phyloP scores from a whole-genome alignment of 2,113 vertebrate genomes.

The Ictalurus punctatus region DNA sequence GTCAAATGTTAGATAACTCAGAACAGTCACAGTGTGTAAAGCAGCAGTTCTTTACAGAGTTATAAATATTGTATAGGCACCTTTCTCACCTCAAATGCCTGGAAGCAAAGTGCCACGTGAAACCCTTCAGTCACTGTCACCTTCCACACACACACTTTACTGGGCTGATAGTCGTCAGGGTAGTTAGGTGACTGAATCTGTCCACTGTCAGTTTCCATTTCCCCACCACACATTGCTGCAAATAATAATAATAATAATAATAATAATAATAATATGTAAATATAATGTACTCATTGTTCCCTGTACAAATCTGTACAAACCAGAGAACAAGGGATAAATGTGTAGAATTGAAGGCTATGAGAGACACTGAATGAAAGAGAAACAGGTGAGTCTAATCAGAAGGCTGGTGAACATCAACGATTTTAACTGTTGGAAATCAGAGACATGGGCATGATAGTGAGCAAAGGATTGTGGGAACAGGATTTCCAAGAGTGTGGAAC shows the following conservation, averaged over 20 bases:
- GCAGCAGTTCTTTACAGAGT: background rate
- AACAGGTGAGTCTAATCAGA: background rate
- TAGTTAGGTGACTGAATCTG: conserved; percentile 99
- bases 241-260: background rate
- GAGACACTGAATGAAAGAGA: background rate
- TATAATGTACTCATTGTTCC: background rate
- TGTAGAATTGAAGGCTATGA: background rate
- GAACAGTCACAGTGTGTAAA: background rate
- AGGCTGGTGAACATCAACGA: background rate
- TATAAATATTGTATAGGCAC: background rate
- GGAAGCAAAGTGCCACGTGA: conserved; percentile 94
- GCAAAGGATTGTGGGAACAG: background rate
- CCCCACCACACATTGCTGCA: conserved; percentile 93
- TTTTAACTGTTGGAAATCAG: background rate
- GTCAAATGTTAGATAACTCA: background rate
- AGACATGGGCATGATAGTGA: background rate
- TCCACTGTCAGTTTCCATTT: conserved; percentile 91
- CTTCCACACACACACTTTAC: conserved; percentile 97
- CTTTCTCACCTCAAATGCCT: conserved; percentile 88
- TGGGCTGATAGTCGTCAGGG: conserved; percentile 94
- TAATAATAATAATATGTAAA: background rate
- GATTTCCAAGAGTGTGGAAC: background rate
- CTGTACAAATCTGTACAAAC: background rate
- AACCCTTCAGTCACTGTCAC: conserved; percentile 89
- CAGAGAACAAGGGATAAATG: conserved; percentile 16